phyloP scores from a whole-genome alignment of 2,888 invertebrate genomes.

The Metopia argyrocephala region DNA sequence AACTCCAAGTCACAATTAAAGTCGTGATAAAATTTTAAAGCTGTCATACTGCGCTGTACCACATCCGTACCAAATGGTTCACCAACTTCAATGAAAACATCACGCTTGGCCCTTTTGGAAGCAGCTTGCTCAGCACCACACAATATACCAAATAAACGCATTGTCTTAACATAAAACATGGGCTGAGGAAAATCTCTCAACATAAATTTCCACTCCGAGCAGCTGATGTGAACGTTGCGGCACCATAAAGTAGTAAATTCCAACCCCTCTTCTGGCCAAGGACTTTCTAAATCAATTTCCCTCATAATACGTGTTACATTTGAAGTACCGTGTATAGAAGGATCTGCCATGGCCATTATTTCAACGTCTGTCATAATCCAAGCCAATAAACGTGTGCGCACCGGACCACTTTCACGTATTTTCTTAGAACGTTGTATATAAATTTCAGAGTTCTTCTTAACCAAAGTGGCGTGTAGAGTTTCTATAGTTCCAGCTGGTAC shows the following conservation, averaged over 20 bases:
- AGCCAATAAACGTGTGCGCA: constrained; percentile 88
- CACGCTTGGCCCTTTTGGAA: constrained; percentile 81
- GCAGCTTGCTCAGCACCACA: constrained; percentile 93
- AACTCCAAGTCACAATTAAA: constrained; percentile 95
- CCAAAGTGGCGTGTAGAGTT: constrained; percentile 91
- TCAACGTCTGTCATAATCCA: constrained; percentile 88
- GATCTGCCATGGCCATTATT: constrained; percentile 89
- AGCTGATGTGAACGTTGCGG: constrained; percentile 88
- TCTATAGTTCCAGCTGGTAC: constrained; percentile 91
- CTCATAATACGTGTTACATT: constrained; percentile 86
- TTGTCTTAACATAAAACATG: constrained; percentile 88
- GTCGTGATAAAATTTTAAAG: constrained; percentile 98
- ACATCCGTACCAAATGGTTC: constrained; percentile 89
- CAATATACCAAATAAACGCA: constrained; percentile 93
- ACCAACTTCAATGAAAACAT: constrained; percentile 84
- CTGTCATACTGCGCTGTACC: constrained; percentile 95
- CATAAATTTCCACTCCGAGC: constrained; percentile 91
- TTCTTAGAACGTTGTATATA: constrained; percentile 93
- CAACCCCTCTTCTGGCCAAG: constrained; percentile 93
- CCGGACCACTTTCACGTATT: constrained; percentile 81
- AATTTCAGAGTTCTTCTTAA: constrained; percentile 95
- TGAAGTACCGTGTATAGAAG: constrained; percentile 89
- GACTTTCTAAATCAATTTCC: constrained; percentile 92
- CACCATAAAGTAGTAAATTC: constrained; percentile 97
- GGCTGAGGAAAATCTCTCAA: constrained; percentile 97